A percentile compares a stretch with the other conserved stretches of the same genome.
phyloP scores from a whole-genome alignment of 2,888 invertebrate genomes.

The Macaria liturata region DNA sequence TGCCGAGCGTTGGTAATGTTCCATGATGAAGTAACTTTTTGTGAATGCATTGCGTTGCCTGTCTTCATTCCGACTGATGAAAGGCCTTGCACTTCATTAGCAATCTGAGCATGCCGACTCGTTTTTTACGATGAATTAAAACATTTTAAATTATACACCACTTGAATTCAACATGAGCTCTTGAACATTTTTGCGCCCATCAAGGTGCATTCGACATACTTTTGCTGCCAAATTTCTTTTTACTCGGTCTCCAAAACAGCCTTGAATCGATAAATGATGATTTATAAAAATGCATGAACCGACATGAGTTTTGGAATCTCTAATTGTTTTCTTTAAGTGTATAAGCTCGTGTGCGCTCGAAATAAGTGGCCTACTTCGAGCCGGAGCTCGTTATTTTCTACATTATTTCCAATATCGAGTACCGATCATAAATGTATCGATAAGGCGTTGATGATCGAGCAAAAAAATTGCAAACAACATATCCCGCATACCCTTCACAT shows the following conservation, averaged over 20 bases:
- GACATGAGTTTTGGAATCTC: slow-evolving; percentile 9
- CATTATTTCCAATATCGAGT: slow-evolving; percentile 19
- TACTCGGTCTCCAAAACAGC: slow-evolving; percentile 18
- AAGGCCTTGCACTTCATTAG: slow-evolving; percentile 35
- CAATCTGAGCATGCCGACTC: slow-evolving; percentile 25
- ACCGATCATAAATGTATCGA: slow-evolving; percentile 21
- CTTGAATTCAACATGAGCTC: slow-evolving; percentile 52
- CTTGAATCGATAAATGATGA: not conserved
- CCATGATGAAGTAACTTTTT: slow-evolving; percentile 1
- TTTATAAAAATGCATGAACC: slow-evolving; percentile 11
- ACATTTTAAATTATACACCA: slow-evolving; percentile 59
- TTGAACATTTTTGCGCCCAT: slow-evolving; percentile 44
- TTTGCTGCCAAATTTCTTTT: slow-evolving; percentile 44
- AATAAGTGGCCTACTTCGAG: not conserved
- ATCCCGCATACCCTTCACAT: slow-evolving; percentile 39
- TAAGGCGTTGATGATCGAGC: slow-evolving; percentile 30
- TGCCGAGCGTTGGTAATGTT: no score
- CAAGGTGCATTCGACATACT: slow-evolving; percentile 47
- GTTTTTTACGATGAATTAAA: slow-evolving; percentile 52
- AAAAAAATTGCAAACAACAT: slow-evolving; percentile 44
- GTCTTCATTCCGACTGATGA: slow-evolving; percentile 17
- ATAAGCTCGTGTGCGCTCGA: not conserved
- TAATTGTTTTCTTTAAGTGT: not conserved
- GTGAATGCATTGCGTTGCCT: slow-evolving; percentile 2
- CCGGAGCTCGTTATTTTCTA: slow-evolving; percentile 9